A percentile compares a stretch with the other conserved stretches of the same genome.
Conservation (phyloP, 2,888 invertebrate species). For the Sympetrum striolatum region DNA sequence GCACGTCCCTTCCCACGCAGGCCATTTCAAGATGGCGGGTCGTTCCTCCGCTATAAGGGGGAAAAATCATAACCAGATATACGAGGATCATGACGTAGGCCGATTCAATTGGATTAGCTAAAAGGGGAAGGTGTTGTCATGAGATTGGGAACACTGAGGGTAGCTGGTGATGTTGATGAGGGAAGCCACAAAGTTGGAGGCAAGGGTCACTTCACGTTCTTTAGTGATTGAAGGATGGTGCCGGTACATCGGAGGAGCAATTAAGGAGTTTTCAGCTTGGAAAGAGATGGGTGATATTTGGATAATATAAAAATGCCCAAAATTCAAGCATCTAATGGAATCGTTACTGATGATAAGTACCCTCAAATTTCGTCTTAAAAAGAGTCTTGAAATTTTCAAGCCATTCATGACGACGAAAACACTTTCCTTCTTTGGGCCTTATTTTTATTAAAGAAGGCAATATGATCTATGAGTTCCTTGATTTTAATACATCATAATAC, state of each 20-base stretch:
- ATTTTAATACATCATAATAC: too few relatives aligned
- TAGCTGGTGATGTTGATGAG: background rate
- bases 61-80: background rate
- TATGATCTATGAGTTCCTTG: too few relatives aligned
- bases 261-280: background rate
- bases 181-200: background rate
- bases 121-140: background rate
- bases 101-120: constrained; percentile 23
- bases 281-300: background rate
- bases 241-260: background rate
- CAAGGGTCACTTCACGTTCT: background rate
- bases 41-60: background rate
- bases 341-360: too few relatives aligned
- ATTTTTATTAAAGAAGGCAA: too few relatives aligned
- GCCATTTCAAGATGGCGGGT: background rate
- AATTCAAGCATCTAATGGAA: too few relatives aligned
- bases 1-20: too few relatives aligned
- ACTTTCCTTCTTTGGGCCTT: too few relatives aligned
- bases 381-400: too few relatives aligned
- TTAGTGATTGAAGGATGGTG: background rate
- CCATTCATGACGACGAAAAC: too few relatives aligned
- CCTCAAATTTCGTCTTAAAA: too few relatives aligned
- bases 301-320: too few relatives aligned
- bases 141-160: background rate
- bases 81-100: background rate